Conservation (phyloP, 92 coral and sea anemone species). For the Isaurus tuberculatus region DNA sequence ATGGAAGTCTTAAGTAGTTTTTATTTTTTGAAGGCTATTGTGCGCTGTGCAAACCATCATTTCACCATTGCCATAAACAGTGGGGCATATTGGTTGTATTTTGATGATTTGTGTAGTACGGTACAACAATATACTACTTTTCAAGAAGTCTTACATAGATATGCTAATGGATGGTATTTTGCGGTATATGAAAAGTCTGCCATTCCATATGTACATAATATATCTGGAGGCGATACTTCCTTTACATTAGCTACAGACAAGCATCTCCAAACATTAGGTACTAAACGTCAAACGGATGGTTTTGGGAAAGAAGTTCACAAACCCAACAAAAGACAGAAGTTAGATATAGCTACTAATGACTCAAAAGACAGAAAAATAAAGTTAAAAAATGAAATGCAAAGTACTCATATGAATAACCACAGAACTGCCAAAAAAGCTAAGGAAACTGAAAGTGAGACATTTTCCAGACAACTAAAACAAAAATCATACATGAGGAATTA, state of each 20-base stretch:
- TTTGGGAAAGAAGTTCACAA: conserved; percentile 32
- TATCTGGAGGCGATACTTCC: background rate
- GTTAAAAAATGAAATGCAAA: conserved; percentile 24
- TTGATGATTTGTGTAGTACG: conserved; percentile 44
- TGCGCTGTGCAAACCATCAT: conserved; percentile 48
- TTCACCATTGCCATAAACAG: conserved; percentile 53
- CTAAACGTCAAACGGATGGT: conserved; percentile 18
- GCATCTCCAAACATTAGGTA: conserved; percentile 10
- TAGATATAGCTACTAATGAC: conserved; percentile 27
- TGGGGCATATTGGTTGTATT: conserved; percentile 46
- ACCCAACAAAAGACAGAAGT: conserved; percentile 32
- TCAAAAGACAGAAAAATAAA: background rate
- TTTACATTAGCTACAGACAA: conserved; percentile 5
- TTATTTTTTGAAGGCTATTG: conserved; percentile 50
- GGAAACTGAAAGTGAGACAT: conserved; percentile 15
- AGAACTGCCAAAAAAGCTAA: conserved; percentile 46
- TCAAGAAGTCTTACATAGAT: conserved; percentile 41
- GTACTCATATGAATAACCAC: conserved; percentile 24
- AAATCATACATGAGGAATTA: conserved; percentile 53
- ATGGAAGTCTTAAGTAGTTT: conserved; percentile 52
- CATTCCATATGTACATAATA: conserved; percentile 21
- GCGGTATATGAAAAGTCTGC: conserved; percentile 52
- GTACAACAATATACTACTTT: conserved; percentile 42
- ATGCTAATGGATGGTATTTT: conserved; percentile 65
- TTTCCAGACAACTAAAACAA: conserved; percentile 42